These are phyloP conservation scores for Rhyacichthys aspro DNA, from an alignment of 2,797 vertebrate species.

Conservation along the genomic window DNA sequence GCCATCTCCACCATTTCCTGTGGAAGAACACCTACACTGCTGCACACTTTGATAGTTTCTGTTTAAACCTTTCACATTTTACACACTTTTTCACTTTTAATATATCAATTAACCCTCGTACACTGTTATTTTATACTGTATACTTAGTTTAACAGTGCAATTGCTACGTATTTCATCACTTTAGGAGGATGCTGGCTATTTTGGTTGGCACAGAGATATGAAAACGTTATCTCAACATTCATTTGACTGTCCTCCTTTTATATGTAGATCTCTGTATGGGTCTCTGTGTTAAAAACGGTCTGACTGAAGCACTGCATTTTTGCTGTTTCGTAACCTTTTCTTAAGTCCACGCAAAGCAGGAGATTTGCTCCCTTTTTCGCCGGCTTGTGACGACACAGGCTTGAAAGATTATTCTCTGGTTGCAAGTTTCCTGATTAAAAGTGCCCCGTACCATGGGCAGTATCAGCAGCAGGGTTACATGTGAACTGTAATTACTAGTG, in stretches of 20 bases:
- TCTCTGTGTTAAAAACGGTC: conserved; percentile 47
- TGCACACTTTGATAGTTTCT: conserved; percentile 22
- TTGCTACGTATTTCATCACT: not conserved
- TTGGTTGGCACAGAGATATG: conserved; percentile 18
- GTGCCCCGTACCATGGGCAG: conserved; percentile 47
- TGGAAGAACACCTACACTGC: conserved; percentile 11
- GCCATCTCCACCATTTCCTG: conserved; percentile 40
- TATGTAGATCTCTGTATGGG: conserved; percentile 40
- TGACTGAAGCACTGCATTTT: conserved; percentile 58
- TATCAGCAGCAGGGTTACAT: conserved; percentile 57
- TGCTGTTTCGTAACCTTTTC: conserved; percentile 68
- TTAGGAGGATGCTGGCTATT: not conserved
- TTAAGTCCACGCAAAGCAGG: conserved; percentile 68
- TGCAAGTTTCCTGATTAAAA: conserved; percentile 75
- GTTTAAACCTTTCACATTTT: conserved; percentile 10
- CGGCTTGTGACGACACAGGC: conserved; percentile 58
- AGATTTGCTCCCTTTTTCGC: conserved; percentile 67
- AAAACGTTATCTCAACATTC: conserved; percentile 13
- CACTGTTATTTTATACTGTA: too few species aligned
- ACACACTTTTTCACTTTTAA: not conserved
- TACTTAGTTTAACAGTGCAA: not conserved
- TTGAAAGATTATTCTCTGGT: conserved; percentile 70
- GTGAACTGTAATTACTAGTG: conserved; percentile 58
- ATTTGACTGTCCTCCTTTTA: conserved; percentile 14
- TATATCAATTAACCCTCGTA: too few species aligned